Evolutionary conservation across 2,888 invertebrate genomes (phyloP), one percentile per base, ranked within the genome.

Genomic region (Plagodis dolabraria): DNA sequence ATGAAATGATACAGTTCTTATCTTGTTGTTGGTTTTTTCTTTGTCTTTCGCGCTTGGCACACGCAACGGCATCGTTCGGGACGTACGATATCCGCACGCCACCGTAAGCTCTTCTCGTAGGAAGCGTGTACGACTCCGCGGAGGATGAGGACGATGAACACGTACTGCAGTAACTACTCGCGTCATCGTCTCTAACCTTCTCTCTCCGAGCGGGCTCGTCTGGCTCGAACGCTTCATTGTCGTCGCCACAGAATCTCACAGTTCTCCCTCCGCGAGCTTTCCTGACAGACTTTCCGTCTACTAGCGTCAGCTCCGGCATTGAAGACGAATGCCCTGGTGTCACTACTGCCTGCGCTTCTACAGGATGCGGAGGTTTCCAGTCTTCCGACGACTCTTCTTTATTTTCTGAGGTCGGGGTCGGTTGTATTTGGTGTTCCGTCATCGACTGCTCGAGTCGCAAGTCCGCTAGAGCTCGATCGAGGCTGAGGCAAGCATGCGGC

Each of bases 81-180:
- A 98, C 98, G 88, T 98, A 98, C 8, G 98, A 97, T 75, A 98
- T 97, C 70, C 98, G 92, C 10, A 98, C 97, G 44, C 98, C 98
- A 56, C 97, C 97, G 81, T 97, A 97, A 52, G 97, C 96, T 60
- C 97, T 93, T 70, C 97, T 90, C 44, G 97, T 95, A 5, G 98
- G 97, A 73, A 98, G 89, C 64, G 97, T 96, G 84, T 98, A 98
- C 67, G 97, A 96, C 76, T 97, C 96, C 68, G 97, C 97, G 67
- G 97, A 98, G 53, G 98, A 97, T 11, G 97, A 97, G 34, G 97
- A 97, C 0, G 97, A 98, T 68, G 98, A 98, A 10, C 98, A 98
- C 44, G 98, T 98, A 84, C 98, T 98, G 77, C 96, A 96, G 82
- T 96, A 92, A 80, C 97, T 97, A 69, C 95, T 95, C 8, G 94